Base-by-base conservation (phyloP, 2,888 invertebrate genomes). In the Drosophila imparisetae region DNA sequence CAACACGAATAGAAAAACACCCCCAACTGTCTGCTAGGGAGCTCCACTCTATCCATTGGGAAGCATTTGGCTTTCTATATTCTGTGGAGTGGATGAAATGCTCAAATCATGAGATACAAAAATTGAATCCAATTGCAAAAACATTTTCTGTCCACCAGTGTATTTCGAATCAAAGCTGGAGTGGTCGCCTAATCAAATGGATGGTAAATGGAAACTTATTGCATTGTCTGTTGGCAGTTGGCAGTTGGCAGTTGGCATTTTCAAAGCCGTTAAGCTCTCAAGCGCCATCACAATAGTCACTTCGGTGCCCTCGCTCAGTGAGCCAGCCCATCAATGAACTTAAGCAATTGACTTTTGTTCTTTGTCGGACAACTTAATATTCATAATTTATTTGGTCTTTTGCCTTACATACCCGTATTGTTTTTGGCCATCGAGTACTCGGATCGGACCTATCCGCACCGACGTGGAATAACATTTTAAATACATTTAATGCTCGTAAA, bases 251-350 rank as follows among this genome's bases (percentile, higher is more conserved):
- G 27, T 48, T 54, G 63, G 45, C 58, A 83, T 75, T 83, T 89
- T 86, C 81, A 81, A 84, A 84, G 87, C 87, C 89, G 87, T 84
- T 84, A 84, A 84, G 89, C 89, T 75, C 65, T 54, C 67, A 71
- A 86, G 76, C 71, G 81, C 66, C 83, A 67, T 58, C 71, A 59
- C 49, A 62, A 72, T 62, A 65, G 63, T 64, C 73, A 65, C 32
- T 54, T 61, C 45, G 50, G 58, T 45, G 54, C 55, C 32, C 24
- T 32, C 30, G 49, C 40, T 57, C 60, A 32, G 13, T 64, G 21
- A 45, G 50, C 52, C 57, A 21, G 45, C 10, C 18, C 59, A 65
- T 72, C 79, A 69, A 78, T 81, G 69, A 75, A 83, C 76, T 74
- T 66, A 48, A 78, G 54, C 86, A 83, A 89, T 83, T 84, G 84